A percentile compares a stretch with the other conserved stretches of the same genome.
Evolutionary conservation across 2,113 vertebrate species (phyloP).

Genomic region (Peromyscus californicus): DNA sequence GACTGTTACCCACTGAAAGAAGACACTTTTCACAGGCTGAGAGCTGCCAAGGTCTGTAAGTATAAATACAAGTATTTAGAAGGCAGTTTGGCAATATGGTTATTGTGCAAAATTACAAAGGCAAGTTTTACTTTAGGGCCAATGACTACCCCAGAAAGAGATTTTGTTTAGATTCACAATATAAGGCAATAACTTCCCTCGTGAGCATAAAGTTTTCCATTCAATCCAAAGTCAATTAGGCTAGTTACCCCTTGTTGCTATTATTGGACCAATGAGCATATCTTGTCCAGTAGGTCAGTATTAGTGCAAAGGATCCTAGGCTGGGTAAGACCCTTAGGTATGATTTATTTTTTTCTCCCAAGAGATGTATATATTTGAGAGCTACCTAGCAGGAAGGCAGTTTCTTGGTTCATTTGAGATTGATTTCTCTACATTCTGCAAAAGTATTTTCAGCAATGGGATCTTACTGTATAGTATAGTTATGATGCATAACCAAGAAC

Average conservation of each 20-base stretch:
- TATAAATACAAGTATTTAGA: neutral
- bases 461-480: neutral
- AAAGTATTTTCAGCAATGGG: neutral
- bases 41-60: no score
- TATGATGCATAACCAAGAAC: no score
- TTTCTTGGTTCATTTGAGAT: neutral
- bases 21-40: neutral
- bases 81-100: neutral
- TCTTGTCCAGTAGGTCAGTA: neutral
- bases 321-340: neutral
- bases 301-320: neutral
- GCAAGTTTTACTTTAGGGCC: neutral
- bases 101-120: neutral
- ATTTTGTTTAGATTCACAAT: neutral
- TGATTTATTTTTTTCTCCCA: neutral
- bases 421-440: neutral
- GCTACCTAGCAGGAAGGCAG: neutral
- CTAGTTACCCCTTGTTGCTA: neutral
- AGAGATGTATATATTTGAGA: neutral
- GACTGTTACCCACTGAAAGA: neutral
- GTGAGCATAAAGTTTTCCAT: neutral
- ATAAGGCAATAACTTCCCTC: neutral
- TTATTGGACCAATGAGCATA: neutral
- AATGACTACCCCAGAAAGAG: neutral
- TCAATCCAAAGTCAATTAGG: neutral